These are phyloP conservation scores for Dicyrtoma fusca DNA, from an alignment of 2,888 invertebrate genomes.

Conservation along the genomic window DNA sequence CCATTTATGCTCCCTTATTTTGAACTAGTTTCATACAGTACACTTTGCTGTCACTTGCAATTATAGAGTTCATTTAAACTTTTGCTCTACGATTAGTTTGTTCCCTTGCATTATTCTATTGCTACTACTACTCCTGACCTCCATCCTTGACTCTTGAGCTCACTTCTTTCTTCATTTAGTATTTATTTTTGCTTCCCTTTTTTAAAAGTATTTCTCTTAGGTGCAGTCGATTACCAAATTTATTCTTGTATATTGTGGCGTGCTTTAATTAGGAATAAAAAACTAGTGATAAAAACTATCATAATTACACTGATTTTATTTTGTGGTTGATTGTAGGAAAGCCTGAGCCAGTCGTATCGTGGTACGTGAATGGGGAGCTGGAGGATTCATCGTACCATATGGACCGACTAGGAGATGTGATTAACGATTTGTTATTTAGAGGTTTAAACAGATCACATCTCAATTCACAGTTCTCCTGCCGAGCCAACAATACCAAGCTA, in stretches of 20 bases:
- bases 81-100: no score
- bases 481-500: slow-evolving; percentile 55
- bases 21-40: no score
- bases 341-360: slow-evolving; percentile 54
- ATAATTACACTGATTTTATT: no score
- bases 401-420: slow-evolving; percentile 53
- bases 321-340: slow-evolving; percentile 56
- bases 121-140: no score
- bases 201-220: not conserved
- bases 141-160: no score
- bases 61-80: no score
- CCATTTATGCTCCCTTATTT: no score
- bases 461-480: slow-evolving; percentile 55
- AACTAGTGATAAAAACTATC: no score
- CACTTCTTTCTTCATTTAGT: not conserved
- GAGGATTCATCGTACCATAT: slow-evolving; percentile 55
- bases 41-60: no score
- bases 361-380: slow-evolving; percentile 56
- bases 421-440: slow-evolving; percentile 56
- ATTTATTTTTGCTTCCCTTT: not conserved
- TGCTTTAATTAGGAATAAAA: no score
- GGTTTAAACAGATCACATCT: slow-evolving; percentile 54
- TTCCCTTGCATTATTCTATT: no score
- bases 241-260: not conserved
- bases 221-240: no score